phyloP scores from a whole-genome alignment of 2,113 vertebrate genomes.

The Ramphastos sulfuratus region DNA sequence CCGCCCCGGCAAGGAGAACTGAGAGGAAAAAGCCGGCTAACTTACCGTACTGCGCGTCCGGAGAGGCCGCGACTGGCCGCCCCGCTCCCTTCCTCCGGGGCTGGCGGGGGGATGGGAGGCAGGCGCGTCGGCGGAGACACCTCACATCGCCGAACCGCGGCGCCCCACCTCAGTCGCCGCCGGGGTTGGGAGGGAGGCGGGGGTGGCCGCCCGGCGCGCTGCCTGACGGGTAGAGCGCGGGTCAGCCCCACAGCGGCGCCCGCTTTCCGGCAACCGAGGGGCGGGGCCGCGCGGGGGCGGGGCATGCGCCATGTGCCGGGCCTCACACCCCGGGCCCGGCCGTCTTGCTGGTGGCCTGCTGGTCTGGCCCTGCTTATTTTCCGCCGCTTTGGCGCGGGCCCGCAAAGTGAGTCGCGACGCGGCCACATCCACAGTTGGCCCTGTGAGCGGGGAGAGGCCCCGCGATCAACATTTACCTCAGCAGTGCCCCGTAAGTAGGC shows the following conservation, averaged over 20 bases:
- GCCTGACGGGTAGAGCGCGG: slow-evolving; percentile 29
- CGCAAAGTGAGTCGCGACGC: background rate
- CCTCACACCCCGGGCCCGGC: background rate
- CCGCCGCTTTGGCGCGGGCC: background rate
- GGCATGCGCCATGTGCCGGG: background rate
- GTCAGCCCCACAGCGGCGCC: background rate
- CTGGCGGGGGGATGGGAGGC: background rate
- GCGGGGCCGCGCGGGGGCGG: background rate
- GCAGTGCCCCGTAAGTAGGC: background rate
- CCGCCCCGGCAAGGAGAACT: background rate
- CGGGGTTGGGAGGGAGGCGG: background rate
- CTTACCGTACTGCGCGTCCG: slow-evolving; percentile 21
- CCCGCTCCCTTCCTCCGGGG: background rate
- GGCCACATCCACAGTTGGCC: too few species aligned
- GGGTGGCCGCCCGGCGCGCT: slow-evolving; percentile 12
- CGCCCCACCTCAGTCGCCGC: slow-evolving; percentile 23
- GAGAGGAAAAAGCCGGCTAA: background rate
- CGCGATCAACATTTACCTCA: rapidly evolving
- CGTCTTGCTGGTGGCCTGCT: too few species aligned
- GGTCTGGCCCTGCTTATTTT: too few species aligned
- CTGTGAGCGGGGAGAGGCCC: too few species aligned
- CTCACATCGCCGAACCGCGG: slow-evolving; percentile 30
- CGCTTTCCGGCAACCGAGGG: background rate
- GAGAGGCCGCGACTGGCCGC: background rate
- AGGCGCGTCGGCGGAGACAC: background rate